Conservation (phyloP, 2,888 invertebrate species). For the Erannis defoliaria region DNA sequence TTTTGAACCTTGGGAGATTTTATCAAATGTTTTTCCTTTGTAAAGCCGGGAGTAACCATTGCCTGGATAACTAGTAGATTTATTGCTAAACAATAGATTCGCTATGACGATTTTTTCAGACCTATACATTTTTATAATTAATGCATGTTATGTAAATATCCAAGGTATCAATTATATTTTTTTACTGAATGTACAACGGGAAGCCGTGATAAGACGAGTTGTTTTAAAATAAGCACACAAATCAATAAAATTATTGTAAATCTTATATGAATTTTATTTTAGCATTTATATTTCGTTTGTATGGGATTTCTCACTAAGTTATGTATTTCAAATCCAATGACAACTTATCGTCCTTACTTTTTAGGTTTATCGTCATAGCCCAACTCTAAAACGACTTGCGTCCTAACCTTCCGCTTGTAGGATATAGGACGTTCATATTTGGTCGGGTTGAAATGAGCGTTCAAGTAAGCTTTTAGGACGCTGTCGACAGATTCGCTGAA, state of each 20-base stretch:
- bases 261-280: slow-evolving; percentile 2
- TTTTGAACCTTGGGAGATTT: no score
- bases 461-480: slow-evolving; percentile 12
- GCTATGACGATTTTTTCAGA: no score
- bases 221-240: not conserved
- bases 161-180: not conserved
- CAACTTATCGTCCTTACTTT: not conserved
- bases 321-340: not conserved
- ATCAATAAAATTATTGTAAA: not conserved
- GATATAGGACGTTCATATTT: not conserved
- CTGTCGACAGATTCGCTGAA: slow-evolving; percentile 20
- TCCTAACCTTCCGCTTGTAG: not conserved
- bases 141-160: not conserved
- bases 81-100: no score
- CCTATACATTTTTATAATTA: not conserved
- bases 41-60: no score
- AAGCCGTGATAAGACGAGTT: not conserved
- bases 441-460: not conserved
- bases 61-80: no score
- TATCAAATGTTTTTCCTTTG: no score
- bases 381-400: slow-evolving; percentile 17
- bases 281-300: no score
- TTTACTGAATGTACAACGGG: not conserved
- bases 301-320: not conserved
- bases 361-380: not conserved